Evolutionary conservation across 2,888 invertebrate genomes (phyloP), one percentile per base, ranked within the genome.

Genomic region (Subacronicta megacephala): DNA sequence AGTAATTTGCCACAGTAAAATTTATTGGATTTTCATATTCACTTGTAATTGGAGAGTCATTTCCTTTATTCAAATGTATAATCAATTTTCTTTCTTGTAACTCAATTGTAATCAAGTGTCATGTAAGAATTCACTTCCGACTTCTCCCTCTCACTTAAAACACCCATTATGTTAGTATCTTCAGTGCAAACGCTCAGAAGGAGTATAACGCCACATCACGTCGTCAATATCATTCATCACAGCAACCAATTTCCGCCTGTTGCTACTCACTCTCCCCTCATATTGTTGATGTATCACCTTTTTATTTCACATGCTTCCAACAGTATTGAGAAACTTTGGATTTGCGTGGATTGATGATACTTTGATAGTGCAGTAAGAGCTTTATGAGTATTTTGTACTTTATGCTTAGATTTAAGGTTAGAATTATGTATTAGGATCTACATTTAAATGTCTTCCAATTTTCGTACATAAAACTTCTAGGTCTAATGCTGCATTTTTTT

Each of bases 231-330:
- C 75, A 73, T 75, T 72, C 74, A 75, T 75, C 75, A 75, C 56
- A 47, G 59, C 50, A 72, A 69, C 72, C 76, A 75, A 75, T 75
- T 75, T 75, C 75, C 75, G 63, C 73, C 75, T 75, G 74, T 74
- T 74, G 73, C 66, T 74, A 62, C 50, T 42, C 59, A 63, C 43
- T 57, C 72, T 60, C 60, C 42, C 60, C 64, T 55, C 71, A 71
- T 59, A 62, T 45, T 53, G 65, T 72, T 74, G 73, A 75, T 75
- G 66, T 75, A 74, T 74, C 73, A 69, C 69, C 62, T 63, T 72
- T 62, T 67, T 69, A 69, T 66, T 68, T 62, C 58, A 31, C 52
- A 52, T 62, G 41, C 42, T n/a, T 66, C 45, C 51, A 42, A 52
- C 45, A 62, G 68, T 68, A 67, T 65, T 36, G 26, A 33, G 64